Conservation (phyloP, 2,888 invertebrate species). For the Halictus ligatus region DNA sequence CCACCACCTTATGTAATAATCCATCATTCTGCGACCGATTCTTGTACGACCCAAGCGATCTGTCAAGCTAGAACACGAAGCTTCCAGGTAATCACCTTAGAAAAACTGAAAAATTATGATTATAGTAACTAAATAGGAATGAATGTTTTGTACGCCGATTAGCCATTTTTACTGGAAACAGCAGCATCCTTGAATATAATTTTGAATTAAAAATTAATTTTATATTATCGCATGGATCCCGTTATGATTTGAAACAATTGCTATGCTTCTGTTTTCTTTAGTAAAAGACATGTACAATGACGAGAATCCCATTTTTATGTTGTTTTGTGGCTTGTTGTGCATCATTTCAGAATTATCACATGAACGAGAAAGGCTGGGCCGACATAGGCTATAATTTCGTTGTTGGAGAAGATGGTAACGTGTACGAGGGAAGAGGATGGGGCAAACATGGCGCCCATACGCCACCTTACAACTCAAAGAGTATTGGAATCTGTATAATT, state of each 20-base stretch:
- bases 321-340: not conserved
- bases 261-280: too few species aligned
- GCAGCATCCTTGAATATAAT: not conserved
- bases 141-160: not conserved
- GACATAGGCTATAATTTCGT: conserved; percentile 81
- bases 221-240: too few species aligned
- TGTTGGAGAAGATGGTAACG: conserved; percentile 79
- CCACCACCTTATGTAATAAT: conserved; percentile 83
- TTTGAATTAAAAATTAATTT: not conserved
- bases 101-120: not conserved
- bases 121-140: not conserved
- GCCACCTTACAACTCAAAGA: conserved; percentile 87
- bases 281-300: not conserved
- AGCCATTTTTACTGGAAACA: not conserved
- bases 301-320: not conserved
- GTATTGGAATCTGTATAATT: conserved; percentile 90
- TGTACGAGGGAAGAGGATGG: conserved; percentile 82
- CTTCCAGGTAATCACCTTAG: conserved; percentile 78
- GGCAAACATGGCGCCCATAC: conserved; percentile 76
- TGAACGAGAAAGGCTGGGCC: conserved; percentile 72
- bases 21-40: conserved; percentile 83
- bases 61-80: conserved; percentile 82
- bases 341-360: conserved; percentile 74
- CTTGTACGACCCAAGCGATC: conserved; percentile 79
- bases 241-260: too few species aligned